Evolutionary conservation across 2,113 vertebrate genomes (phyloP).

Genomic region (Neomonachus schauinslandi): DNA sequence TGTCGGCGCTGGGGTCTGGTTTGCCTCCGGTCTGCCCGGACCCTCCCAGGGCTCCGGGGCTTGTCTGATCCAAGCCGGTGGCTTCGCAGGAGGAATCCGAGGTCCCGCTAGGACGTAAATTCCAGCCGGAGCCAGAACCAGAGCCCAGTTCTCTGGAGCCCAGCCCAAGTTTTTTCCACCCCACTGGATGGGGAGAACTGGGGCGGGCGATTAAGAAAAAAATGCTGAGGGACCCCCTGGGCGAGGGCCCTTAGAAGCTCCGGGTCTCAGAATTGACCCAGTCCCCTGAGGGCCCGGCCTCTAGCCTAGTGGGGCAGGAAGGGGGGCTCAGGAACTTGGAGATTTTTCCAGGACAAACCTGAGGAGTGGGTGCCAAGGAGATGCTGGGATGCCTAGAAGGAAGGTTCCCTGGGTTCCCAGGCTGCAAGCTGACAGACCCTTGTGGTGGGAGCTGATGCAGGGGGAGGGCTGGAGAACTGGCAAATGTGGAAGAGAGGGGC

Average conservation of each 20-base stretch:
- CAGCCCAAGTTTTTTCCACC: background rate
- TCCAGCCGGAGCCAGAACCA: background rate
- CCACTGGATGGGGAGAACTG: background rate
- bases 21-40: background rate
- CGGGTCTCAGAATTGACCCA: background rate
- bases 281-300: background rate
- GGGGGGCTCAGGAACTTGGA: background rate
- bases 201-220: background rate
- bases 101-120: background rate
- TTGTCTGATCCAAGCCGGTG: background rate
- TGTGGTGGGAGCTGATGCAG: fast-evolving
- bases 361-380: background rate
- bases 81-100: background rate
- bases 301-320: fast-evolving
- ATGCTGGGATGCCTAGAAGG: background rate
- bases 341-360: background rate
- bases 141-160: background rate
- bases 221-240: background rate
- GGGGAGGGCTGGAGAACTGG: background rate
- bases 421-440: background rate
- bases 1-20: background rate
- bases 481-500: fast-evolving
- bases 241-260: background rate
- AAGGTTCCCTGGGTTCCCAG: background rate
- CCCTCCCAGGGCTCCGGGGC: background rate